Conservation (phyloP, 2,113 vertebrate genomes). For the Rhegmatorhina hoffmannsi region DNA sequence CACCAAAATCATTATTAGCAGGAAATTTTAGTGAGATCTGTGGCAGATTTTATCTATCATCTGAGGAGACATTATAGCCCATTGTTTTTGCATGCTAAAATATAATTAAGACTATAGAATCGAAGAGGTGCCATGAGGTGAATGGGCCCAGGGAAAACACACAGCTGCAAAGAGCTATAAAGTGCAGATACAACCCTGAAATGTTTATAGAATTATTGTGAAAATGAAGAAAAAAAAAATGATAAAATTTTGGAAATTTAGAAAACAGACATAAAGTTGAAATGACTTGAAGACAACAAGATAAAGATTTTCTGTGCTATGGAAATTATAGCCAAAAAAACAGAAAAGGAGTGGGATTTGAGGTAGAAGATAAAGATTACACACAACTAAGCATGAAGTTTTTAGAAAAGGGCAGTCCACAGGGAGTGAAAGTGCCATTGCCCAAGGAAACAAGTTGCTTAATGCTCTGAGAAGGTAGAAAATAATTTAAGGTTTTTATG, state of each 20-base stretch:
- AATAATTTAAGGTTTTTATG: neutral
- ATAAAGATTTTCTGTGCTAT: neutral
- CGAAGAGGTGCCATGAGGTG: neutral
- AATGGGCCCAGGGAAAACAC: neutral
- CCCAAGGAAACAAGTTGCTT: neutral
- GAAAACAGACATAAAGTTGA: neutral
- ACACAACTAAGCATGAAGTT: neutral
- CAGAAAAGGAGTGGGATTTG: neutral
- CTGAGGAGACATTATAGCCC: neutral
- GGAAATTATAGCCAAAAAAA: neutral
- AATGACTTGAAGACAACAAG: neutral
- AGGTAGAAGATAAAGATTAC: neutral
- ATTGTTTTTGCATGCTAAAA: conserved; percentile 15
- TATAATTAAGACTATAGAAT: conserved; percentile 19
- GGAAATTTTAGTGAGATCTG: neutral
- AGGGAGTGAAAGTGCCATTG: neutral
- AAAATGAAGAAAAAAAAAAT: neutral
- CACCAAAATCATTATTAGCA: conserved; percentile 26
- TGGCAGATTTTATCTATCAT: neutral
- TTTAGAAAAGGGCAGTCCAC: neutral
- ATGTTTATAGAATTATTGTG: neutral
- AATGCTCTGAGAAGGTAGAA: neutral
- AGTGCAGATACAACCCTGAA: neutral
- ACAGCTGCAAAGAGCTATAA: neutral
- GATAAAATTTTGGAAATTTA: neutral